Percentiles rank a stretch among this genome's conserved stretches.
phyloP scores from a whole-genome alignment of 2,113 vertebrate genomes.

The Burhinus oedicnemus region DNA sequence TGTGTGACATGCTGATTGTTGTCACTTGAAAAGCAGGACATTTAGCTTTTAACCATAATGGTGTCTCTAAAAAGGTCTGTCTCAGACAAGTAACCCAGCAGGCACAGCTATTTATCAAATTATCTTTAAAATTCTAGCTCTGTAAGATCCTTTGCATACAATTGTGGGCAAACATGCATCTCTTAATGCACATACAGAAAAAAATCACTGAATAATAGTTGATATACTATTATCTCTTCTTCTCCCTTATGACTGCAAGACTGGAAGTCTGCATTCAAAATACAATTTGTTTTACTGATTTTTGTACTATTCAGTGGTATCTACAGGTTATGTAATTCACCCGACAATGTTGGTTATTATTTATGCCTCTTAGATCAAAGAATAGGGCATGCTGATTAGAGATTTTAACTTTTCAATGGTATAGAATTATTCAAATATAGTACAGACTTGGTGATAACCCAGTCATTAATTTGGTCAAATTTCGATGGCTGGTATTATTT shows the following conservation, averaged over 20 bases:
- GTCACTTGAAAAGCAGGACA: not conserved
- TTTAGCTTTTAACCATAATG: not conserved
- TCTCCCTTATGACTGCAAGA: slow-evolving; percentile 68
- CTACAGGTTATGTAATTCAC: not conserved
- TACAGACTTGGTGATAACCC: not conserved
- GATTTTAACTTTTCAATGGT: not conserved
- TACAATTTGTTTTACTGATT: slow-evolving; percentile 57
- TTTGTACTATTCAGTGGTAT: slow-evolving; percentile 46
- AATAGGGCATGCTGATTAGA: not conserved
- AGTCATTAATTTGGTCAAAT: not conserved
- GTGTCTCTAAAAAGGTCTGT: slow-evolving; percentile 20
- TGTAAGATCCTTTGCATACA: not conserved
- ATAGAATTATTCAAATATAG: not conserved
- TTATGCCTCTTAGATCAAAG: not conserved
- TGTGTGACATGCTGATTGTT: not conserved
- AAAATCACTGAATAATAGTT: slow-evolving; percentile 75
- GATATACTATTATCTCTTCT: slow-evolving; percentile 72
- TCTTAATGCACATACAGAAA: not conserved
- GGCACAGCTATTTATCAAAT: slow-evolving; percentile 34
- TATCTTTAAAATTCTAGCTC: not conserved
- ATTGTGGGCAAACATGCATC: not conserved
- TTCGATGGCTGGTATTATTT: not conserved
- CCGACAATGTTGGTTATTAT: not conserved
- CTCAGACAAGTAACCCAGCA: slow-evolving; percentile 34
- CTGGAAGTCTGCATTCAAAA: slow-evolving; percentile 52